phyloP scores from a whole-genome alignment of 2,888 invertebrate species.

The Tetranychus piercei region DNA sequence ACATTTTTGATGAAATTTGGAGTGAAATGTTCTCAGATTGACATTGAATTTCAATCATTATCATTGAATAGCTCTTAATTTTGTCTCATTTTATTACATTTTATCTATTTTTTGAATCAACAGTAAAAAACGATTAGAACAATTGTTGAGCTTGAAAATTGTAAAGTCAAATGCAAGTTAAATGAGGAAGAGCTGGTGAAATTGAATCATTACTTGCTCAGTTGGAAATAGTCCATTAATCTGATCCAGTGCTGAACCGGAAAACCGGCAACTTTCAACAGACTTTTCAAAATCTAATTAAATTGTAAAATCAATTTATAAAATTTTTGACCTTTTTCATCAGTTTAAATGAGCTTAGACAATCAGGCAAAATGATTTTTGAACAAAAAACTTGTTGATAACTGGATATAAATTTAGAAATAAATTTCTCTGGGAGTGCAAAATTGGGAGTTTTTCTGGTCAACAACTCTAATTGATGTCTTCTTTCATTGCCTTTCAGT shows the following conservation, averaged over 20 bases:
- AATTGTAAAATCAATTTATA: not conserved
- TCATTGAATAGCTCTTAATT: not conserved
- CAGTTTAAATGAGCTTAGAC: not conserved
- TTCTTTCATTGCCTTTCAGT: not conserved
- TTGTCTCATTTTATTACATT: not conserved
- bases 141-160: not conserved
- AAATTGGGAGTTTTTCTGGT: not conserved
- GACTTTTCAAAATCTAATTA: not conserved
- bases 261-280: not conserved
- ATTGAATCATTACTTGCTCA: not conserved
- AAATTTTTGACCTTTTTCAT: not conserved
- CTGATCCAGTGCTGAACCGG: not conserved
- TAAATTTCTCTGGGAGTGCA: no score
- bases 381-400: not conserved
- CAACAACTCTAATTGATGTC: not conserved
- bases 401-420: not conserved
- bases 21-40: no score
- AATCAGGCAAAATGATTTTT: not conserved
- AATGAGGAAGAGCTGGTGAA: not conserved
- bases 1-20: no score
- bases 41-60: not conserved
- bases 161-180: not conserved
- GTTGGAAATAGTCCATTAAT: not conserved
- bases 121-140: not conserved
- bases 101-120: not conserved